Evolutionary conservation across 2,797 vertebrate genomes (phyloP).

Genomic region (Graptemys geographica): DNA sequence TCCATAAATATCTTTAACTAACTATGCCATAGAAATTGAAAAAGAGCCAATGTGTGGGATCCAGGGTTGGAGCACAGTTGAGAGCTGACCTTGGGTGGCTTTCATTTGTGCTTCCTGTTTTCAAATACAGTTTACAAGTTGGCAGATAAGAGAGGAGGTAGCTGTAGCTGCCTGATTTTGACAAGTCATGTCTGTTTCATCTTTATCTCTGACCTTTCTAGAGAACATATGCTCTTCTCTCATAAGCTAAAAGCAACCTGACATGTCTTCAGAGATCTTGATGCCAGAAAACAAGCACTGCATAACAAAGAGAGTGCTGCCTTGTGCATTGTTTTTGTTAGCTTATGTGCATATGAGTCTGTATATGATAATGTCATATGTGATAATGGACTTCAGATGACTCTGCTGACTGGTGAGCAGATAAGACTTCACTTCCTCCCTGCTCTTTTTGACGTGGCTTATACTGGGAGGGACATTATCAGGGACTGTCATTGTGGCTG

Average conservation of each 20-base stretch:
- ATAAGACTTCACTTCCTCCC: not conserved
- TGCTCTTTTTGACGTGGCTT: not conserved
- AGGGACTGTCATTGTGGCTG: not conserved
- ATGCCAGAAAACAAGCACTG: not conserved
- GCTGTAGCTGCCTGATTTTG: conserved; percentile 60
- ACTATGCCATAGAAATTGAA: conserved; percentile 21
- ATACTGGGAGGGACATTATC: not conserved
- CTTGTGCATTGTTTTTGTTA: not conserved
- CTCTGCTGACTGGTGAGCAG: not conserved
- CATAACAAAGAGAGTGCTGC: not conserved
- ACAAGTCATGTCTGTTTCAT: conserved; percentile 46
- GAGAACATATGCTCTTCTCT: conserved; percentile 36
- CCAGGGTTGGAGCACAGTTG: conserved; percentile 20
- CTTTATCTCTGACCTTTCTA: conserved; percentile 16
- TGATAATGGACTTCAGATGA: not conserved
- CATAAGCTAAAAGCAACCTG: conserved; percentile 37
- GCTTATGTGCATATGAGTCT: too few relatives aligned
- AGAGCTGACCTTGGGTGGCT: conserved; percentile 35
- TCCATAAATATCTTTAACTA: conserved; percentile 26
- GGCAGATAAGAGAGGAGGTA: not conserved
- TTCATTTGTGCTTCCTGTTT: not conserved
- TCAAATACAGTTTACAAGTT: conserved; percentile 23
- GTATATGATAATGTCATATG: too few relatives aligned
- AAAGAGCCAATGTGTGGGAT: not conserved
- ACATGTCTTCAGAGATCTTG: not conserved